These are phyloP conservation scores for Lamellibrachia satsuma DNA, from an alignment of 2,888 invertebrate species.

Conservation along the genomic window DNA sequence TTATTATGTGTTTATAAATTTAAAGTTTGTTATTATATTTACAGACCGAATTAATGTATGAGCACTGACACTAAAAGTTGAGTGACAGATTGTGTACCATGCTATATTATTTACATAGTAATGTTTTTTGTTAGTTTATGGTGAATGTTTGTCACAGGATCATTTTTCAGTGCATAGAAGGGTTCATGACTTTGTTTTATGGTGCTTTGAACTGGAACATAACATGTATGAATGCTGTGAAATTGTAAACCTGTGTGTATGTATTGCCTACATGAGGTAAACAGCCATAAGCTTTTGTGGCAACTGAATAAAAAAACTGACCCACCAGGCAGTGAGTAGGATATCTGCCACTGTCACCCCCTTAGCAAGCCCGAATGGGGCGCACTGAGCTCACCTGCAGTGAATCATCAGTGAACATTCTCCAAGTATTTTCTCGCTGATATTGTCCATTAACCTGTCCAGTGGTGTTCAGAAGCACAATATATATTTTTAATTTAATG, in stretches of 20 bases:
- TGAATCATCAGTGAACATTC: neutral
- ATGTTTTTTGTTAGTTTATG: neutral
- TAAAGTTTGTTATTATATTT: neutral
- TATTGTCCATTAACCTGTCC: neutral
- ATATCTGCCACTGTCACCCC: neutral
- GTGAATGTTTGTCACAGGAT: neutral
- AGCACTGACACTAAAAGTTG: neutral
- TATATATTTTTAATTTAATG: neutral
- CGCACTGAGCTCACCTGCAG: too few relatives aligned
- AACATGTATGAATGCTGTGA: neutral
- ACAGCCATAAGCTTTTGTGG: neutral
- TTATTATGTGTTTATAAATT: neutral
- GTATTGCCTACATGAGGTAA: neutral
- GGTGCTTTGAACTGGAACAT: neutral
- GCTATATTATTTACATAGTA: neutral
- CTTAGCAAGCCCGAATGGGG: neutral
- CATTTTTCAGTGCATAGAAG: neutral
- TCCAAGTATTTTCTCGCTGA: neutral
- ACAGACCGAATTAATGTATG: slow-evolving; percentile 8
- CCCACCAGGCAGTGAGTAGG: neutral
- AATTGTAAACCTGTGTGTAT: slow-evolving; percentile 10
- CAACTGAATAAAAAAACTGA: slow-evolving; percentile 1
- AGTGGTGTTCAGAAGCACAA: neutral
- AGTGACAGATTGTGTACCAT: neutral
- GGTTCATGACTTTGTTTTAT: neutral